Base-by-base conservation (phyloP, 2,888 invertebrate genomes). In the Ditula angustiorana region DNA sequence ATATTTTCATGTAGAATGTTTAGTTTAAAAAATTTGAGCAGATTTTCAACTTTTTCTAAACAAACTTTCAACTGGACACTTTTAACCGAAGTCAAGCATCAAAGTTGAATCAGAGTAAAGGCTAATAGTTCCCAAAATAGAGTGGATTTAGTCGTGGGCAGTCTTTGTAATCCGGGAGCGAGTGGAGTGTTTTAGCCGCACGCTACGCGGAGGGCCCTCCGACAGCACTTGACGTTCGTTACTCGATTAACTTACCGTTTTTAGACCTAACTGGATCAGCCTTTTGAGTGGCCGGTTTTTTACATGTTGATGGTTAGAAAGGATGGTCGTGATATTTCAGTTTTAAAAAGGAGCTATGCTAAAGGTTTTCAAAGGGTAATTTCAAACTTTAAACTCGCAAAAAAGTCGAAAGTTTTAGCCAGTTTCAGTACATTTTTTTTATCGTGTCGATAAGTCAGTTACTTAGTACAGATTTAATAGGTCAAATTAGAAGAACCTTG, bases 201-300 rank as follows among this genome's bases (percentile, higher is more conserved):
- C 69, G 69, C 67, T 37, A 50, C 53, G 50, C 67, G 49, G 67
- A 75, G 77, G 41, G 73, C 67, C 37, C 76, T 74, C 68, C 16
- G 61, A 52, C 61, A 52, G 61, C 66, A 58, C 80, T 78, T 63
- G 66, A 73, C 61, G 71, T 66, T 70, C 77, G 79, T 77, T 80
- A 78, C 73, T 67, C 76, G 74, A 79, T 80, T 72, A 73, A 66
- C 69, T 67, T 66, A 58, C 56, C 56, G 60, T 67, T 67, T 65
- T 53, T 58, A 64, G 50, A 35, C 53, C 61, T 59, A 61, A 55
- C 16, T 16, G 50, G 57, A 30, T 33, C 24, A 7, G 41, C 16
- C 52, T 64, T 55, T 30, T 50, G 35, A 53, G 46, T 41, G 21
- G 1, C 24, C 11, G 16, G 16, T 10, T 21, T 41, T n/a, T 30